Conservation (phyloP, 2,113 vertebrate genomes). For the Phylloscopus trochiloides region DNA sequence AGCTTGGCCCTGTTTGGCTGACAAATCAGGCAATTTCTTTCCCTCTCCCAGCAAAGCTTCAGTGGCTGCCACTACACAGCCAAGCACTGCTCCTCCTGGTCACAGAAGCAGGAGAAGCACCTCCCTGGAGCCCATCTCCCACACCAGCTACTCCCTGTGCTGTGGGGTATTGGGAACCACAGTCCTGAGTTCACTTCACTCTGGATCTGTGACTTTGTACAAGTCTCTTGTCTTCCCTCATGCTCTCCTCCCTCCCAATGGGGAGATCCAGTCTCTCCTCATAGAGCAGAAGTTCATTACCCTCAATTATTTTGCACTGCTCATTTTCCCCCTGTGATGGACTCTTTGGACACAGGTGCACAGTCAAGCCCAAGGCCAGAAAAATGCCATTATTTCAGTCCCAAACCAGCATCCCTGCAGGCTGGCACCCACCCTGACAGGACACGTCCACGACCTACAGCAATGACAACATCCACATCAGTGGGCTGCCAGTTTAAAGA, state of each 20-base stretch:
- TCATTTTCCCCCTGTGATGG: background rate
- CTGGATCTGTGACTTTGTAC: background rate
- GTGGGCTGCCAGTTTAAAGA: background rate
- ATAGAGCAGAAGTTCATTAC: background rate
- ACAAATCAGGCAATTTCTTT: background rate
- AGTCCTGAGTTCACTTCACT: background rate
- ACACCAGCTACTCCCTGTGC: background rate
- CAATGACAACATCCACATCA: background rate
- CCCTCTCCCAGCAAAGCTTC: background rate
- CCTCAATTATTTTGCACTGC: background rate
- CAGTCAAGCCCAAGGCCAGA: background rate
- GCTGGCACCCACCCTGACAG: background rate
- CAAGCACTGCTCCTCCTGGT: background rate
- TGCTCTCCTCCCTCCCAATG: background rate
- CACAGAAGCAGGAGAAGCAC: background rate
- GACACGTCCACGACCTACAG: background rate
- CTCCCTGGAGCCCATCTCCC: background rate
- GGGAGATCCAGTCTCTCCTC: background rate
- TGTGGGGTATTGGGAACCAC: fast-evolving
- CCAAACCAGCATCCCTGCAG: background rate
- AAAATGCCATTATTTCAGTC: background rate
- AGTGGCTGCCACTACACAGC: background rate
- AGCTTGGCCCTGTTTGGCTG: background rate
- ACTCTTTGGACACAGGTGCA: background rate
- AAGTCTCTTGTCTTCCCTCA: fast-evolving